A percentile compares a stretch with the other conserved stretches of the same genome.
Evolutionary conservation across 2,797 vertebrate species (phyloP).

Genomic region (Argya squamiceps): DNA sequence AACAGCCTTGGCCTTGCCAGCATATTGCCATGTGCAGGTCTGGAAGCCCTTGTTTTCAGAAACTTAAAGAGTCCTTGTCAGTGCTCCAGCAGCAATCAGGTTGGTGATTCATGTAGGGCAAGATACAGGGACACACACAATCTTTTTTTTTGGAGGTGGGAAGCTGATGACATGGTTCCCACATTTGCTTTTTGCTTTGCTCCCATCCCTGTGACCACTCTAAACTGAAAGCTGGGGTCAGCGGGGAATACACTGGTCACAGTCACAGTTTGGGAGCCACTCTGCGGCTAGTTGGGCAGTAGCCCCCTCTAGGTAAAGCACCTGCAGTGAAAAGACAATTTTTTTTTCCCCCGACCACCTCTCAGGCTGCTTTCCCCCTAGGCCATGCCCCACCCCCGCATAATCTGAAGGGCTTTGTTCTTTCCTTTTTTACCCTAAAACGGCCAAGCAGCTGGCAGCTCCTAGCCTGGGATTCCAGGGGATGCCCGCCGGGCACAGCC

Average conservation of each 20-base stretch:
- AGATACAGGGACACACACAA: not conserved
- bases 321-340: not conserved
- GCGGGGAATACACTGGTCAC: too few species aligned
- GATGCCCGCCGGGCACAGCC: not conserved
- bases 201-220: rapidly evolving
- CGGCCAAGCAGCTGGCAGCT: not conserved
- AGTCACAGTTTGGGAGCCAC: not conserved
- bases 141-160: not conserved
- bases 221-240: not conserved
- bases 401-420: not conserved
- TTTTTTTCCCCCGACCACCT: rapidly evolving
- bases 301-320: not conserved
- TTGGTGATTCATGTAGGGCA: rapidly evolving
- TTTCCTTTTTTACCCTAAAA: not conserved
- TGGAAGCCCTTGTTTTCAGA: not conserved
- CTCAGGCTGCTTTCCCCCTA: too few species aligned
- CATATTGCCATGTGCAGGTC: not conserved
- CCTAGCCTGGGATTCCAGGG: not conserved
- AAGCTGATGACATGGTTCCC: not conserved
- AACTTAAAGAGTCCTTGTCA: not conserved
- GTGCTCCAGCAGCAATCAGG: not conserved
- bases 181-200: not conserved
- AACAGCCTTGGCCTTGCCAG: rapidly evolving
- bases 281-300: rapidly evolving
- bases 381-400: rapidly evolving